Percentiles rank a stretch among this genome's conserved stretches.
These are phyloP conservation scores for Melanaphis sacchari DNA, from an alignment of 1,140 invertebrate genomes.

Conservation along the genomic window DNA sequence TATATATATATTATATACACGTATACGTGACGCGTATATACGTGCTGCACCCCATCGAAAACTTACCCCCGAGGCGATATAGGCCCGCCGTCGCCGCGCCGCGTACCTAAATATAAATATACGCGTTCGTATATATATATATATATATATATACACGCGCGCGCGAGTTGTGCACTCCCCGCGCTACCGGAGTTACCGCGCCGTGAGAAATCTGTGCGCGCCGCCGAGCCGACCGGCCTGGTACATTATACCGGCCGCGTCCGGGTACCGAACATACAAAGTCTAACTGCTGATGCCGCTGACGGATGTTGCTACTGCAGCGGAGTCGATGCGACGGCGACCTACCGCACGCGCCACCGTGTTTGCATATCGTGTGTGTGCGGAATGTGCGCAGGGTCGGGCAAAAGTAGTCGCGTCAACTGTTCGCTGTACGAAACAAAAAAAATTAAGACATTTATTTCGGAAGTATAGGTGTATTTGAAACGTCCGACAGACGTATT, in stretches of 20 bases:
- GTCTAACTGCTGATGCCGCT: background rate
- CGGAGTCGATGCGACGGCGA: background rate
- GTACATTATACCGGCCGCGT: background rate
- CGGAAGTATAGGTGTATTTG: background rate
- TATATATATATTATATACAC: too few species aligned
- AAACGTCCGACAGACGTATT: background rate
- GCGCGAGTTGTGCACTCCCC: background rate
- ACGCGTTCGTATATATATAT: background rate
- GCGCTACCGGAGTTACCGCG: background rate
- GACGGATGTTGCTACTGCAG: background rate
- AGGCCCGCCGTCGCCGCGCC: background rate
- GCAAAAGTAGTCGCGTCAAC: background rate
- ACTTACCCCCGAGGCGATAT: slow-evolving; percentile 4
- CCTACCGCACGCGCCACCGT: background rate
- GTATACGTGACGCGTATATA: too few species aligned
- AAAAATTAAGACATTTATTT: background rate
- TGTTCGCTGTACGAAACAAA: background rate
- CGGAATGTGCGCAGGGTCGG: too few species aligned
- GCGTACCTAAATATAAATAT: background rate
- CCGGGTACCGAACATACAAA: slow-evolving; percentile 22
- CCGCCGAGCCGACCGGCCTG: background rate
- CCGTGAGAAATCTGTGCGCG: slow-evolving; percentile 32
- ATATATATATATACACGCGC: background rate
- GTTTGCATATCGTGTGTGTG: background rate
- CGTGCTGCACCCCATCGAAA: slow-evolving; percentile 36